Base-by-base conservation (phyloP, 2,113 vertebrate species). In the Dipodomys spectabilis region DNA sequence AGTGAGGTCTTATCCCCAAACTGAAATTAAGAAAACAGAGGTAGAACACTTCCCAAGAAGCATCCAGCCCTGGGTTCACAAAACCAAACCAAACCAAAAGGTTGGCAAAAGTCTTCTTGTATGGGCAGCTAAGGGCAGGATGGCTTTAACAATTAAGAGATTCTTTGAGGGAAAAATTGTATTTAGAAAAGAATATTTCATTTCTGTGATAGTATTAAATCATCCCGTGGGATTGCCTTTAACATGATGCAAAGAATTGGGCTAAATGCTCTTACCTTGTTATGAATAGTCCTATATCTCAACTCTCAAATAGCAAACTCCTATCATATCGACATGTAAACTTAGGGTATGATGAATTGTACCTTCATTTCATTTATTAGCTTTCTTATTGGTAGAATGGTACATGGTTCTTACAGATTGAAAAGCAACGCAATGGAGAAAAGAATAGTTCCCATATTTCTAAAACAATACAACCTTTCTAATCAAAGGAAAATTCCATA, bases 301-400 rank as follows among this genome's bases (percentile, higher is more conserved):
- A 23, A 45, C 57, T 18, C 57, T 82, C 32, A 28, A 82, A 64
- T 28, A 22, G 67, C 67, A 88, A 87, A 73, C 82, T 30, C 49
- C 35, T 28, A 22, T 3, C n/a, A 6, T 23, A 27, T 3, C 28
- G 6, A 2, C 13, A 3, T 32, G 12, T 45, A 75, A 94, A 78
- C 53, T 16, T 82, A 35, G 64, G 1, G 60, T 25, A 32, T 0
- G 7, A 7, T 45, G 60, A 6, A 72, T 68, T 82, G 68, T 60
- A 85, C 25, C 16, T 93, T 82, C 71, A 87, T 90, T 84, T 87
- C 35, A 64, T 60, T 18, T 39, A 83, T 53, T 30, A 84, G 15
- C 65, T 85, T 79, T 92, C 39, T 77, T 86, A 35, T 82, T 95
- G 39, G 27, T 87, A 84, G 74, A 92, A 65, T n/a, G 74, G 22